Conservation (phyloP, 2,888 invertebrate species). For the Ephialtes manifestator region DNA sequence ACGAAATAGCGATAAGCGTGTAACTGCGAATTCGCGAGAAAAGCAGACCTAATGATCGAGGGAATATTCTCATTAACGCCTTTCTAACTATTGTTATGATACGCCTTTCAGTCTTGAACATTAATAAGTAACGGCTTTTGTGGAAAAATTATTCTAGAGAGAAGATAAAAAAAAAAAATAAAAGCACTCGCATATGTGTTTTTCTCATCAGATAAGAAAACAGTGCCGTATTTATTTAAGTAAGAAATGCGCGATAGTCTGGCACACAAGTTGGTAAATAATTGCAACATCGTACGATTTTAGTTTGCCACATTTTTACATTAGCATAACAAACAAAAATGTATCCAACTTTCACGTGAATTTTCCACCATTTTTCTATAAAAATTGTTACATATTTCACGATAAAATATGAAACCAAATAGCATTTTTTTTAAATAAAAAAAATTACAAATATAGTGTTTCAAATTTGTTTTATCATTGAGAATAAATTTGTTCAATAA, state of each 20-base stretch:
- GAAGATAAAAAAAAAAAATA: background rate
- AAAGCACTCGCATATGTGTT: background rate
- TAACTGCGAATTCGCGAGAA: background rate
- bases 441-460: no score
- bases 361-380: no score
- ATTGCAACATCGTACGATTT: background rate
- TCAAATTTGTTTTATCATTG: no score
- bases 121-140: slow-evolving; percentile 8
- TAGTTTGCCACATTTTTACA: background rate
- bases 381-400: no score
- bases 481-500: no score
- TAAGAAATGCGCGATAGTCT: background rate
- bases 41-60: background rate
- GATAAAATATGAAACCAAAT: no score
- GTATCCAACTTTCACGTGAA: no score
- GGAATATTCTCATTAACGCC: slow-evolving; percentile 22
- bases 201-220: slow-evolving; percentile 2
- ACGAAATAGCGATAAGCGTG: background rate
- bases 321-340: background rate
- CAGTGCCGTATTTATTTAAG: background rate
- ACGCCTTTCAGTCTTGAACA: slow-evolving; percentile 36
- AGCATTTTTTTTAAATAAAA: no score
- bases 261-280: background rate
- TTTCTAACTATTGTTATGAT: slow-evolving; percentile 34
- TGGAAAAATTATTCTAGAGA: background rate